These are phyloP conservation scores for Hystrix cristata DNA, from an alignment of 2,113 vertebrate species.

Conservation along the genomic window DNA sequence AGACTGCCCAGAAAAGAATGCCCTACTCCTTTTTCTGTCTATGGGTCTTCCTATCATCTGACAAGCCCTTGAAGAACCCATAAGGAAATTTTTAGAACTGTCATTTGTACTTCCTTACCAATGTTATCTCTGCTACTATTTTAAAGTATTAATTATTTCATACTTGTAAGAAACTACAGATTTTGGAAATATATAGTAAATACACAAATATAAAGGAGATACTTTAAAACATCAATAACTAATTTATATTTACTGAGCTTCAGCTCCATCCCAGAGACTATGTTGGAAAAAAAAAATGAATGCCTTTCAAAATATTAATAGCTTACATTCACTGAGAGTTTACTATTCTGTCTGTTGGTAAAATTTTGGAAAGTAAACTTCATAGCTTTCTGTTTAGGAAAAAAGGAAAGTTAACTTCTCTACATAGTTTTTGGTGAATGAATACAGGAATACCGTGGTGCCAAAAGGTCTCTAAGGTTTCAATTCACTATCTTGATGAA, in stretches of 20 bases:
- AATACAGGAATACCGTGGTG: not conserved
- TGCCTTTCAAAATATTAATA: not conserved
- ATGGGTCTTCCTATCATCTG: not conserved
- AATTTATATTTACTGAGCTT: not conserved
- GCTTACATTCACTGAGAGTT: not conserved
- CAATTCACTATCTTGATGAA: slow-evolving; percentile 47
- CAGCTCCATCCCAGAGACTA: not conserved
- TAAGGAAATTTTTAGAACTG: not conserved
- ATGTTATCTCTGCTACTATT: not conserved
- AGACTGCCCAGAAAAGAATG: not conserved
- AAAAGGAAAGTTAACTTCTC: not conserved
- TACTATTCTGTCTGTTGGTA: not conserved
- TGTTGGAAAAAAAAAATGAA: not conserved
- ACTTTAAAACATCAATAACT: not conserved
- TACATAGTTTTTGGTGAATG: not conserved
- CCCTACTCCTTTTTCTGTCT: not conserved
- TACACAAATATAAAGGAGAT: not conserved
- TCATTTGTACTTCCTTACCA: not conserved
- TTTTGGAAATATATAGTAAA: not conserved
- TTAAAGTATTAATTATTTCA: not conserved
- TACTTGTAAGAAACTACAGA: not conserved
- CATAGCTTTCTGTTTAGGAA: not conserved
- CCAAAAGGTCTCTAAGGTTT: not conserved
- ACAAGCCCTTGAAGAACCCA: not conserved
- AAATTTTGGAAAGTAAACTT: slow-evolving; percentile 9